Base-by-base conservation (phyloP, 2,797 vertebrate species). In the Pelodytes ibericus region DNA sequence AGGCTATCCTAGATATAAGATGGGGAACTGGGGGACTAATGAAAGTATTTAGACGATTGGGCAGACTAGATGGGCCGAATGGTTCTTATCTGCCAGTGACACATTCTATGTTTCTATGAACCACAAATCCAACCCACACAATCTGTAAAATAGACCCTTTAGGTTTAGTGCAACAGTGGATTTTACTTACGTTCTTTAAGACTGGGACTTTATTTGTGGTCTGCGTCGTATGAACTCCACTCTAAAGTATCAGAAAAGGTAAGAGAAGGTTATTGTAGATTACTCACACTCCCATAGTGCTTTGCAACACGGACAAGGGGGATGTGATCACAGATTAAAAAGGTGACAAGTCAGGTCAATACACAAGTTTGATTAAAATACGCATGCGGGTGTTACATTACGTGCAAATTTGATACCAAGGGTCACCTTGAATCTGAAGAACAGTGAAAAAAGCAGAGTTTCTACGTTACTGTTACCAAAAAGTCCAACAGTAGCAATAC, bases 271-370 rank as follows among this genome's bases (percentile, higher is more conserved):
- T 51, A 13, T 36, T 62, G 15, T 2, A 60, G 36, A 59, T 59
- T 47, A 27, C 57, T 39, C 7, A 33, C 59, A 24, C 56, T 66
- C 72, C 72, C 72, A 58, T 47, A 4, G 18, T 74, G 62, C 72
- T 57, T 2, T 31, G 33, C 6, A 24, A 30, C 18, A 67, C 15
- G 72, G 49, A 63, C n/a, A n/a, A 63, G 56, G 49, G 30, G 20
- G 13, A 11, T 13, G 24, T 3, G 10, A 39, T 9, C 47, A 30
- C 20, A 11, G 22, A 3, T 6, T 10, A 24, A 59, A n/a, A n/a
- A 27, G 31, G 20, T 33, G 31, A 69, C 66, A 33, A 31, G 29
- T 2, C 39, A 25, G 24, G 39, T 67, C 72, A 75, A 67, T 53
- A 68, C 3, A 3, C 7, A 22, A 36, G 56, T 26, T 2, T 24